phyloP scores from a whole-genome alignment of 1,140 invertebrate species.

The Heliconius hewitsoni region DNA sequence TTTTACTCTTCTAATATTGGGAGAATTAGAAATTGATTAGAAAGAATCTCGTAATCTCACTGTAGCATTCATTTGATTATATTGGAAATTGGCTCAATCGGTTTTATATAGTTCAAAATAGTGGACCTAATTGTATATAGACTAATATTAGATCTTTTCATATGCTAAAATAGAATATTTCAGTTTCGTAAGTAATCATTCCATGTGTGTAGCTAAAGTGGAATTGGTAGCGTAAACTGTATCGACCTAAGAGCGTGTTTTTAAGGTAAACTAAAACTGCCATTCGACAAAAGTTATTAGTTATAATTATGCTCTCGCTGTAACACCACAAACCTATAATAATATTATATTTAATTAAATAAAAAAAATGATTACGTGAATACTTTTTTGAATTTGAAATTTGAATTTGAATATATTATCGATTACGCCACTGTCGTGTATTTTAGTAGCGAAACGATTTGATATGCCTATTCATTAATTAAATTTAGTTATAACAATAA shows the following conservation, averaged over 20 bases:
- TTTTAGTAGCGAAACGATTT: neutral
- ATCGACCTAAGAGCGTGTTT: conserved; percentile 51
- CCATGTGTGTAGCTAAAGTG: conserved; percentile 62
- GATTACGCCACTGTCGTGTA: conserved; percentile 5
- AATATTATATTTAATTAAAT: conserved; percentile 40
- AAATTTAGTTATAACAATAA: neutral
- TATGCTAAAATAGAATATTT: conserved; percentile 4
- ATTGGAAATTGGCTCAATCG: conserved; percentile 47
- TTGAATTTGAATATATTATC: neutral
- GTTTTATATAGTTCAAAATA: conserved; percentile 48
- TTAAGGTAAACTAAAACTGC: conserved; percentile 67
- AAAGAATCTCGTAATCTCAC: conserved; percentile 44
- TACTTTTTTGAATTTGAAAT: too few species aligned
- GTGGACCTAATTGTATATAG: conserved; percentile 50
- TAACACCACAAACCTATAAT: conserved; percentile 61
- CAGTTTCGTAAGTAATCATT: conserved; percentile 56
- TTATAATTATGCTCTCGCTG: conserved; percentile 53
- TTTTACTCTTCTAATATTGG: neutral
- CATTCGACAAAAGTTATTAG: conserved; percentile 51
- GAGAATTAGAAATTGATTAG: conserved; percentile 30
- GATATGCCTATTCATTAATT: neutral
- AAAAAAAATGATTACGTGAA: conserved; percentile 29
- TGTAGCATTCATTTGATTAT: conserved; percentile 42
- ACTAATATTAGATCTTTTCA: conserved; percentile 40
- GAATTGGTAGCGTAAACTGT: conserved; percentile 55